Conservation (phyloP, 2,113 vertebrate species). For the Epinephelus moara region DNA sequence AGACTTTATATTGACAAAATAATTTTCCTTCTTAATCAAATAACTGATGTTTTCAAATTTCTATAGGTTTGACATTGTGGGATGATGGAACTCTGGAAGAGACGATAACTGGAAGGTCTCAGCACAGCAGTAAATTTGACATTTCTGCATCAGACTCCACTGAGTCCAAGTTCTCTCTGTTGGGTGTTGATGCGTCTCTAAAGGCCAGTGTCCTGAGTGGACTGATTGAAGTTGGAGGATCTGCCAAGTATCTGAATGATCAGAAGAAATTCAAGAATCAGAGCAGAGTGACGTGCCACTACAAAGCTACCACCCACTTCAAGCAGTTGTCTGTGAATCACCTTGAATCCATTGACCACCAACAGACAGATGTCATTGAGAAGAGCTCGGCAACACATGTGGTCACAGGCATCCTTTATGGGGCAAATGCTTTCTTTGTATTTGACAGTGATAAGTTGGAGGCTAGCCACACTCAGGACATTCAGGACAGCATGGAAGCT, state of each 20-base stretch:
- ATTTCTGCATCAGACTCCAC: constrained; percentile 42
- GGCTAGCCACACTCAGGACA: background rate
- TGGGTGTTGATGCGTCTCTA: constrained; percentile 33
- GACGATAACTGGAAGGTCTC: background rate
- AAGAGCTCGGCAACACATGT: constrained; percentile 41
- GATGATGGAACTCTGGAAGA: background rate
- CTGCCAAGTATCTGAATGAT: too few species aligned
- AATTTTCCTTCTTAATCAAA: background rate
- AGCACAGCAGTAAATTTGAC: background rate
- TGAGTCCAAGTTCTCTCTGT: background rate
- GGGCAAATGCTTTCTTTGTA: too few species aligned
- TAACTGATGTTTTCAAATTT: background rate
- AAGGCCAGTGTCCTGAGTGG: constrained; percentile 43
- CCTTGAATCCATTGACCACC: rapidly evolving
- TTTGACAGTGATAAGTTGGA: constrained; percentile 56
- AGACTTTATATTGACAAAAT: too few species aligned
- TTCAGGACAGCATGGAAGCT: constrained; percentile 23
- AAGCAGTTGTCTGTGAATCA: background rate
- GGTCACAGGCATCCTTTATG: constrained; percentile 22
- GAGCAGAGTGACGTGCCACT: too few species aligned
- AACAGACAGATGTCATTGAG: background rate
- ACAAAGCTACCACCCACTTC: constrained; percentile 30
- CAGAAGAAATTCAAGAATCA: too few species aligned
- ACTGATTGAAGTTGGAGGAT: constrained; percentile 36
- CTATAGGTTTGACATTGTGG: background rate